Evolutionary conservation across 2,797 vertebrate genomes (phyloP).

Genomic region (Characodon lateralis): DNA sequence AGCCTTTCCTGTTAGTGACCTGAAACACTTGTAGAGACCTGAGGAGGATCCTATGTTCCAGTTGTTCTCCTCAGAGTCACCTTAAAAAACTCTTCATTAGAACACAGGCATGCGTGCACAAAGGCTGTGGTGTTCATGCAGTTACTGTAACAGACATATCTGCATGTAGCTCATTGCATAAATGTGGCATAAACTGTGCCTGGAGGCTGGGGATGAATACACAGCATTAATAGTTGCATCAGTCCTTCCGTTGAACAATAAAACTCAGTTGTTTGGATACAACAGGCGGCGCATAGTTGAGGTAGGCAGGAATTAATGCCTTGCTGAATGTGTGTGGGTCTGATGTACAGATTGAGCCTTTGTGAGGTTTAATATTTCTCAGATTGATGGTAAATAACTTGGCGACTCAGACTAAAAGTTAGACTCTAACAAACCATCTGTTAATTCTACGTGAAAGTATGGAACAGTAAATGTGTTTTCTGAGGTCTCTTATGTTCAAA

Average conservation of each 20-base stretch:
- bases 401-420: not conserved
- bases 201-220: constrained; percentile 26
- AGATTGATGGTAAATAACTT: not conserved
- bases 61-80: constrained; percentile 18
- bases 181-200: constrained; percentile 13
- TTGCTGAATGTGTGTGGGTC: constrained; percentile 32
- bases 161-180: constrained; percentile 16
- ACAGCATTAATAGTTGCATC: constrained; percentile 32
- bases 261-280: constrained; percentile 29
- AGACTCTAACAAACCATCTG: not conserved
- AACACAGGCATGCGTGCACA: not conserved
- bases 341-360: constrained; percentile 10
- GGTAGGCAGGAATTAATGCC: constrained; percentile 37
- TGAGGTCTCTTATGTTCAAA: not conserved
- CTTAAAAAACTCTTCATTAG: not conserved
- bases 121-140: constrained; percentile 6
- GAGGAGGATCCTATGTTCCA: not conserved
- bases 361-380: not conserved
- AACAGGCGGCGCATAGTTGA: constrained; percentile 20
- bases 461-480: not conserved
- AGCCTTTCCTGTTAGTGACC: constrained; percentile 14
- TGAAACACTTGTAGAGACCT: not conserved
- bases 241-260: constrained; percentile 30
- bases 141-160: not conserved
- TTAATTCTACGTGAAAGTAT: not conserved